These are phyloP conservation scores for Holacanthus passer DNA, from an alignment of 2,113 vertebrate species.

Conservation along the genomic window DNA sequence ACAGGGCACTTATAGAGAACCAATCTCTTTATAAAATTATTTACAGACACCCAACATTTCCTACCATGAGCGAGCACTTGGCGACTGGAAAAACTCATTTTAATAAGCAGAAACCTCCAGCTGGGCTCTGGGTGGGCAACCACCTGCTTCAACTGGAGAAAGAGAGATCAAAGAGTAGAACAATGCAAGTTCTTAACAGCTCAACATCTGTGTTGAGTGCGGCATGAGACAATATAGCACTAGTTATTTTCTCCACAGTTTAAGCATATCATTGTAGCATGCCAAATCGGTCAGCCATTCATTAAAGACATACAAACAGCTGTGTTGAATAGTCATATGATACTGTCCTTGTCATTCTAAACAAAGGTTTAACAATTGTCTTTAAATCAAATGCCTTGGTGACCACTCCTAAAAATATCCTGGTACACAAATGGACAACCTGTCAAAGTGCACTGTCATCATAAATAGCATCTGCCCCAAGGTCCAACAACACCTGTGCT, in stretches of 20 bases:
- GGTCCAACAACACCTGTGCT: constrained; percentile 31
- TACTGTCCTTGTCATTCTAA: constrained; percentile 9
- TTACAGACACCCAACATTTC: too few relatives aligned
- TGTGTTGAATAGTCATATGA: constrained; percentile 24
- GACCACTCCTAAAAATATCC: constrained; percentile 41
- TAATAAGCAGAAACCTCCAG: too few relatives aligned
- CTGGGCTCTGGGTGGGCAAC: too few relatives aligned
- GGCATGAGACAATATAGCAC: neutral
- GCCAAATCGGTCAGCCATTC: neutral
- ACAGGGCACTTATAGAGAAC: too few relatives aligned
- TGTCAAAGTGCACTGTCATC: constrained; percentile 26
- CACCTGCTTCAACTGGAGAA: too few relatives aligned
- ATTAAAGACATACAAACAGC: neutral
- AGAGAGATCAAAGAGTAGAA: too few relatives aligned
- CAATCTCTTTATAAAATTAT: too few relatives aligned
- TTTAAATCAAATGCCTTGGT: neutral
- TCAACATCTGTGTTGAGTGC: constrained; percentile 1
- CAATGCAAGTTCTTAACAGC: too few relatives aligned
- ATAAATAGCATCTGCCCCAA: constrained; percentile 26
- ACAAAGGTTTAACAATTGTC: constrained; percentile 26
- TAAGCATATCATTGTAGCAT: constrained; percentile 1
- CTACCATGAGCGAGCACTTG: too few relatives aligned
- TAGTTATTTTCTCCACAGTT: neutral
- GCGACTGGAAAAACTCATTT: too few relatives aligned
- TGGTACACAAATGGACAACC: constrained; percentile 19